Evolutionary conservation across 2,113 vertebrate genomes (phyloP).

Genomic region (Rhadina sibilatrix): DNA sequence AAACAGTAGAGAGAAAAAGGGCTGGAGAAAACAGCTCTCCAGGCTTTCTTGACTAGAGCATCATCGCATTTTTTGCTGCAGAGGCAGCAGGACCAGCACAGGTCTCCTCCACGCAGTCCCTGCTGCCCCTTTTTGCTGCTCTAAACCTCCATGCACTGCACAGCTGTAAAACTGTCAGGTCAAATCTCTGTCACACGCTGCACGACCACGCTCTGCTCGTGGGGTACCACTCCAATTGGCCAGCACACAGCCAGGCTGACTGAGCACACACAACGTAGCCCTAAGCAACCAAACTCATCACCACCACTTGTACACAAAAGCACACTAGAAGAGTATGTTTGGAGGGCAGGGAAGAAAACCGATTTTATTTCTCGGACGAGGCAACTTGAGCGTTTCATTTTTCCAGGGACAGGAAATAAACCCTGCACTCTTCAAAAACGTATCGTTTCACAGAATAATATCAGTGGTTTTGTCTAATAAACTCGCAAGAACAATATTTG

Average conservation of each 20-base stretch:
- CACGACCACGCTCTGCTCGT: not conserved
- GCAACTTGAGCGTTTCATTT: not conserved
- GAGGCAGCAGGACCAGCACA: not conserved
- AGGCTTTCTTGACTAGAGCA: not conserved
- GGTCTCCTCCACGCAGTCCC: not conserved
- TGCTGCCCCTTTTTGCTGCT: not conserved
- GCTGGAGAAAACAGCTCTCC: not conserved
- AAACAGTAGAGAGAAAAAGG: not conserved
- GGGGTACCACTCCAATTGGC: constrained; percentile 7
- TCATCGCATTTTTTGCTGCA: not conserved
- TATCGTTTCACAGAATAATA: not conserved
- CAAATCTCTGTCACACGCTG: constrained; percentile 62
- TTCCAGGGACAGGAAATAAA: not conserved
- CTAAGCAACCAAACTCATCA: constrained; percentile 48
- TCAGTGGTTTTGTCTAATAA: not conserved
- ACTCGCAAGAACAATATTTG: not conserved
- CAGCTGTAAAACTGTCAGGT: constrained; percentile 69
- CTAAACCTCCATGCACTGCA: constrained; percentile 23
- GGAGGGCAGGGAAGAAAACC: not conserved
- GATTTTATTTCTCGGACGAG: not conserved
- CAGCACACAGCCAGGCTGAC: constrained; percentile 45
- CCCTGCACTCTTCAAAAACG: not conserved
- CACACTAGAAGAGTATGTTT: not conserved
- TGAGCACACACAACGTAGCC: constrained; percentile 22
- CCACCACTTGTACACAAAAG: constrained; percentile 21